Evolutionary conservation across 1,140 invertebrate species (phyloP).

Genomic region (Drosophila persimilis): DNA sequence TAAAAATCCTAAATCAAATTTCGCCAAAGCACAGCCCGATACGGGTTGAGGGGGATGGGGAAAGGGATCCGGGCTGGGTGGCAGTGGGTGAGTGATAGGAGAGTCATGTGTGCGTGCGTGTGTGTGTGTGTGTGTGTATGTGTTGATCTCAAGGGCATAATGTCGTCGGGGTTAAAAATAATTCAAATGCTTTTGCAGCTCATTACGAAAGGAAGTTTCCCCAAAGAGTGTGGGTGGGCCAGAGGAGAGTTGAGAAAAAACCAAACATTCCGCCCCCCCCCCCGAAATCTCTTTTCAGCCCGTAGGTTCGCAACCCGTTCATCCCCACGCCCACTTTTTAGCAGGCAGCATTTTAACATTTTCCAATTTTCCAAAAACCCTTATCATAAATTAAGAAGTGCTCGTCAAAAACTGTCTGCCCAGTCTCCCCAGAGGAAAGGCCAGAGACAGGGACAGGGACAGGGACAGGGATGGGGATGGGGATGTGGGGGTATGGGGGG

Average conservation of each 20-base stretch:
- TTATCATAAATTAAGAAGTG: constrained; percentile 83
- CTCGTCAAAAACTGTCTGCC: constrained; percentile 80
- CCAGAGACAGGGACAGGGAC: background rate
- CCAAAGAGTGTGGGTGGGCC: background rate
- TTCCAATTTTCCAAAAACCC: constrained; percentile 82
- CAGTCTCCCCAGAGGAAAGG: constrained; percentile 42
- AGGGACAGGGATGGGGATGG: too few species aligned
- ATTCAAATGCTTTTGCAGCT: constrained; percentile 81
- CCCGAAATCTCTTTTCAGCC: constrained; percentile 19
- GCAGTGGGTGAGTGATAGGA: background rate
- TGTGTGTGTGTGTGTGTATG: constrained; percentile 19
- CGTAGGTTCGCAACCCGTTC: constrained; percentile 68
- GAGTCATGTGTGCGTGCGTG: constrained; percentile 24
- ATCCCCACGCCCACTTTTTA: constrained; percentile 4
- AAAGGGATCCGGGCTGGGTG: background rate
- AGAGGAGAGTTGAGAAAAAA: constrained; percentile 16
- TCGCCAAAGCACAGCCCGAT: constrained; percentile 34
- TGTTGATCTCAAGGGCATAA: constrained; percentile 81
- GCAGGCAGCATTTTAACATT: constrained; percentile 75
- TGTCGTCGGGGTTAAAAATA: constrained; percentile 83
- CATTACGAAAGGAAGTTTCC: constrained; percentile 64
- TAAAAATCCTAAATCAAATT: constrained; percentile 83
- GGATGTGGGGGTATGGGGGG: background rate
- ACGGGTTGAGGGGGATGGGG: constrained; percentile 6
- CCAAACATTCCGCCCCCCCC: constrained; percentile 26